A percentile compares a stretch with the other conserved stretches of the same genome.
Conservation (phyloP, 2,113 vertebrate genomes). For the Perca schrenkii region DNA sequence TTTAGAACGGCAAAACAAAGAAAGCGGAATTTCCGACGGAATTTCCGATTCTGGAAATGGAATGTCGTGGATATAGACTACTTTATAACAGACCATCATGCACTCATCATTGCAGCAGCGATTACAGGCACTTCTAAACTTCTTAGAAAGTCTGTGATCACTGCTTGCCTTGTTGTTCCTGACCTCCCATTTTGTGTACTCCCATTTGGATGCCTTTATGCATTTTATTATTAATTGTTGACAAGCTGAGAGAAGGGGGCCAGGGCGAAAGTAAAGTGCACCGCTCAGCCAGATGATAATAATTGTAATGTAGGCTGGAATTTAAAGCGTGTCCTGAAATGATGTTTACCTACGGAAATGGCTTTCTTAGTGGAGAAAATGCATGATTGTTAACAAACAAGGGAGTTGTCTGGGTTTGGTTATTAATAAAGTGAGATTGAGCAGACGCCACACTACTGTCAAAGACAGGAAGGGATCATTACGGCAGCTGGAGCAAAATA, state of each 20-base stretch:
- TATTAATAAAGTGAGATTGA: conserved; percentile 22
- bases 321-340: conserved; percentile 41
- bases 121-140: background rate
- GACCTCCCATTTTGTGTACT: conserved; percentile 23
- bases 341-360: conserved; percentile 58
- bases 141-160: background rate
- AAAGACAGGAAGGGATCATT: background rate
- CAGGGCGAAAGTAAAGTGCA: background rate
- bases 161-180: conserved; percentile 10
- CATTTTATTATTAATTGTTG: conserved; percentile 42
- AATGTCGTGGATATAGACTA: too few relatives aligned
- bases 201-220: conserved; percentile 7
- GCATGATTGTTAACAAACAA: conserved; percentile 57
- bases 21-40: too few relatives aligned
- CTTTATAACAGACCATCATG: background rate
- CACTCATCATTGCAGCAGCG: background rate
- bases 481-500: background rate
- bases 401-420: conserved; percentile 14
- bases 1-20: too few relatives aligned
- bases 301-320: conserved; percentile 39
- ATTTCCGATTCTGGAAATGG: too few relatives aligned
- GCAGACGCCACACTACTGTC: background rate
- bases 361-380: conserved; percentile 48
- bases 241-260: conserved; percentile 34
- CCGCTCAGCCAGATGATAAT: conserved; percentile 11